Conservation (phyloP, 2,113 vertebrate species). For the Echinops telfairi region DNA sequence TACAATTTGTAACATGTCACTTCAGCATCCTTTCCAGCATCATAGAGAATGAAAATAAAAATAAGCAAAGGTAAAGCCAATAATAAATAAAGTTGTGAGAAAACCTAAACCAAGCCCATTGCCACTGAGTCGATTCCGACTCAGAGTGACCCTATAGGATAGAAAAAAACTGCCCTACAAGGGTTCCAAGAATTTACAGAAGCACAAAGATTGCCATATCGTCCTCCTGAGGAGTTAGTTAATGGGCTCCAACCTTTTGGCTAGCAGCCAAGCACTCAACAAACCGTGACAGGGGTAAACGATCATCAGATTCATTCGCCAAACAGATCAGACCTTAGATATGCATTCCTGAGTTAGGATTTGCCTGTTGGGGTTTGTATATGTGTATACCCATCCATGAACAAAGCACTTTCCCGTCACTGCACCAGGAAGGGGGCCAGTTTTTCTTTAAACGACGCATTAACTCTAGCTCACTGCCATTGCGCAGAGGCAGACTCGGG, state of each 20-base stretch:
- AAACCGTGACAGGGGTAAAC: background rate
- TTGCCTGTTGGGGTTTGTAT: background rate
- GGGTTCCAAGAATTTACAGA: background rate
- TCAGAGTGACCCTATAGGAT: background rate
- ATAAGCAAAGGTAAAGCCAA: background rate
- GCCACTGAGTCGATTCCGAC: background rate
- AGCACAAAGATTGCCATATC: background rate
- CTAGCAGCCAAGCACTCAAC: background rate
- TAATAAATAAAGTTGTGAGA: background rate
- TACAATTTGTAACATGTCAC: background rate
- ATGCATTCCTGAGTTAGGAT: background rate
- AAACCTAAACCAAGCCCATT: background rate
- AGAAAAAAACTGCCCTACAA: background rate
- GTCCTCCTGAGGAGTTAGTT: too few relatives aligned
- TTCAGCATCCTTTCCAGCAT: constrained; percentile 17
- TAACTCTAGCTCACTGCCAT: too few relatives aligned
- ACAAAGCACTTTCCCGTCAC: background rate
- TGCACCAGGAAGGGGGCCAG: background rate
- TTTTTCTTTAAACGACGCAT: background rate
- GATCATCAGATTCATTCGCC: background rate
- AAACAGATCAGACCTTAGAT: background rate
- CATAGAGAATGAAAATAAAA: background rate
- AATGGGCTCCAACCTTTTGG: background rate
- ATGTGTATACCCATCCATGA: background rate
- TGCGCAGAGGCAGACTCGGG: too few relatives aligned